A percentile compares a stretch with the other conserved stretches of the same genome.
Conservation (phyloP, 2,113 vertebrate species). For the Scortum barcoo region DNA sequence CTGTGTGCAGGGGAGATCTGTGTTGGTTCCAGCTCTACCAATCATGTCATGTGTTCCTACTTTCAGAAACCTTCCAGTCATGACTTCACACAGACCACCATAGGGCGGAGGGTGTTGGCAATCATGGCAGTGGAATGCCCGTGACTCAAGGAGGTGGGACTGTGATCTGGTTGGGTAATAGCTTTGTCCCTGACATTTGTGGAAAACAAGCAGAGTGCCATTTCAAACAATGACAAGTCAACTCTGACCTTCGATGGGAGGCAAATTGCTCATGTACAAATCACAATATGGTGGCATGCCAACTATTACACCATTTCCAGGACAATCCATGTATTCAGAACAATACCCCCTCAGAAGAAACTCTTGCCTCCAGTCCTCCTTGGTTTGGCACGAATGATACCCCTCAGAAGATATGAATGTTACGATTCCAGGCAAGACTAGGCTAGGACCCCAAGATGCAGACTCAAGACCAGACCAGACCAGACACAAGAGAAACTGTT, state of each 20-base stretch:
- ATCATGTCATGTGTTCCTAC: slow-evolving; percentile 50
- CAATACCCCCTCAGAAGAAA: slow-evolving; percentile 26
- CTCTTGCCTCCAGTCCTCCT: not conserved
- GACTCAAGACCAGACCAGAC: no score
- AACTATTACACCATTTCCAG: slow-evolving; percentile 65
- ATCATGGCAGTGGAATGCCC: slow-evolving; percentile 59
- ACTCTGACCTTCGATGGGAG: slow-evolving; percentile 74
- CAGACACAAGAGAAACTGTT: no score
- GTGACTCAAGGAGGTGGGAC: slow-evolving; percentile 61
- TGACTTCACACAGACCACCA: slow-evolving; percentile 55
- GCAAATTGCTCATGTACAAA: slow-evolving; percentile 57
- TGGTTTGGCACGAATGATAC: not conserved
- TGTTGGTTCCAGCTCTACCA: slow-evolving; percentile 28
- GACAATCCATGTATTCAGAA: slow-evolving; percentile 65
- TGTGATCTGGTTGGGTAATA: slow-evolving; percentile 57
- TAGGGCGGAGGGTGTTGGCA: slow-evolving; percentile 43
- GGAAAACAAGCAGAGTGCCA: slow-evolving; percentile 61
- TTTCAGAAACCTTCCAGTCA: slow-evolving; percentile 53
- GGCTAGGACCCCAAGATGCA: no score
- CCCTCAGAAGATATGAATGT: slow-evolving; percentile 7
- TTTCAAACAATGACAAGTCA: slow-evolving; percentile 76
- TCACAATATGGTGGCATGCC: slow-evolving; percentile 65
- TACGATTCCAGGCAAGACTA: no score
- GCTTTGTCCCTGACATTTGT: slow-evolving; percentile 73
- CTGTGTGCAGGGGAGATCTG: slow-evolving; percentile 12